A percentile compares a stretch with the other conserved stretches of the same genome.
phyloP scores from a whole-genome alignment of 1,140 invertebrate genomes.

The Pygmarrhopalites habei region DNA sequence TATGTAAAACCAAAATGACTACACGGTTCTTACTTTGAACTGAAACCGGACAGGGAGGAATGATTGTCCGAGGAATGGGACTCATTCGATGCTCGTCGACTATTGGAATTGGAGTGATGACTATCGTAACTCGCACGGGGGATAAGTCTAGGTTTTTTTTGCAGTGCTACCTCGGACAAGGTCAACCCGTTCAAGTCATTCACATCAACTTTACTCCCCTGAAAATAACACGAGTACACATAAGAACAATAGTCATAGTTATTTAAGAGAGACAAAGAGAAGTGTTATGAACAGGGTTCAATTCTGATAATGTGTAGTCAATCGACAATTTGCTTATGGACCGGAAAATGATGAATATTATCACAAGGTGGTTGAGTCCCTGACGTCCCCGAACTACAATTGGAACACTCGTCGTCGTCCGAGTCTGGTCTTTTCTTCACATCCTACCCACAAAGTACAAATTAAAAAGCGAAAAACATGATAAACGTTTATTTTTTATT shows the following conservation, averaged over 20 bases:
- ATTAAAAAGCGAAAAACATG: background rate
- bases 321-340: background rate
- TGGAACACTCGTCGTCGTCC: conserved; percentile 1
- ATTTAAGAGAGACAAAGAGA: background rate
- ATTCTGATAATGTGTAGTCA: background rate
- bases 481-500: background rate
- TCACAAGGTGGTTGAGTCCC: background rate
- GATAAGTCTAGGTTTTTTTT: background rate
- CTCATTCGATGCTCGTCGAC: conserved; percentile 7
- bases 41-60: conserved; percentile 4
- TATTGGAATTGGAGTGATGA: background rate
- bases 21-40: too few relatives aligned
- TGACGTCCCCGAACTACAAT: background rate
- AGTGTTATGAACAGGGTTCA: background rate
- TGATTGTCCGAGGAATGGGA: background rate
- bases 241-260: background rate
- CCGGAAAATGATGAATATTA: conserved; percentile 2
- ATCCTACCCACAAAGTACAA: background rate
- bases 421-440: conserved; percentile 1
- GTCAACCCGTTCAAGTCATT: background rate
- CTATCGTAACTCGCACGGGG: conserved; percentile 6
- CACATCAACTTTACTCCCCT: background rate
- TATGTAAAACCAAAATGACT: too few relatives aligned
- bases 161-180: background rate
- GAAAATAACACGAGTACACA: background rate